Evolutionary conservation across 2,797 vertebrate genomes (phyloP), one percentile per base, ranked within the genome.

Genomic region (Microctenopoma stevenorrisi): DNA sequence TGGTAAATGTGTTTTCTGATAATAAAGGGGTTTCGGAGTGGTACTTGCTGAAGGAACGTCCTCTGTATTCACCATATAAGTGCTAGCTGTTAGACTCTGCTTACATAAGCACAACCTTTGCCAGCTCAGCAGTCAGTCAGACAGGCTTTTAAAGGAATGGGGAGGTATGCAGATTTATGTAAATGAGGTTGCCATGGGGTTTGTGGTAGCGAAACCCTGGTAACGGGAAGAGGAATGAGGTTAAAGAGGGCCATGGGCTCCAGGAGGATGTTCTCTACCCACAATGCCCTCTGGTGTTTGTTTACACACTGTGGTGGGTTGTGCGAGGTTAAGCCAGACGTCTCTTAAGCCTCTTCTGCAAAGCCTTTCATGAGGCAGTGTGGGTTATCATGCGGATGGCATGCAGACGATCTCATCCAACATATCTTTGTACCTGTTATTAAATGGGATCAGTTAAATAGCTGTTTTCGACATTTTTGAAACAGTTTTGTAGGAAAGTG

Each of bases 61-160:
- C 81, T 81, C 78, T 87, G 77, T 86, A 67, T 89, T 90, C 80
- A 86, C 73, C 70, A 13, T 76, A 67, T 76, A 71, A 81, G 73
- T 66, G 55, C 74, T 30, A n/a, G 40, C 82, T 78, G 69, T 68
- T 68, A 56, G 75, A 59, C 86, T 70, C 66, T 79, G 82, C 87
- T 92, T 90, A 85, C 86, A 89, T 90, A 90, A 90, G 87, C 86
- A 61, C 68, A 73, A 81, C 79, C 82, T 83, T 69, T 83, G 89
- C 89, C 90, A 89, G 74, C 85, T 87, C 87, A 89, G 89, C 92
- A 87, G 77, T 87, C 85, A 83, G 74, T 74, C 88, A 83, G 84
- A 67, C 78, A 6, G 71, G 75, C 81, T 83, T 84, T 84, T 79
- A 82, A 86, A 83, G 73, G 47, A 86, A 82, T 11, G 56, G 56